Evolutionary conservation across 2,113 vertebrate species (phyloP).

Genomic region (Struthio camelus): DNA sequence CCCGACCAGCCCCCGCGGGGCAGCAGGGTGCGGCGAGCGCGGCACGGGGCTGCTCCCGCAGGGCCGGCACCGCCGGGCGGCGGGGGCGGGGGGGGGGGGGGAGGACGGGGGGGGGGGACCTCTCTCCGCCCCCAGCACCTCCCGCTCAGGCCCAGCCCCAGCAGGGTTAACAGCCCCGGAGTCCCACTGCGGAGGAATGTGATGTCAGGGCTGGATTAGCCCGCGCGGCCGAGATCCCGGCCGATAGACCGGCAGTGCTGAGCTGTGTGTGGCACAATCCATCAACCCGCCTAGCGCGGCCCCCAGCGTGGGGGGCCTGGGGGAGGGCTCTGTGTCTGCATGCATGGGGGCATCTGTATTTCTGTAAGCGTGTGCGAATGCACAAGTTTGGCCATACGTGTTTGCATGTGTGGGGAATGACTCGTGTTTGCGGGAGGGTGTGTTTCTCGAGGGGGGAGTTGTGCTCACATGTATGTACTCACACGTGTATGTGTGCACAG

Average conservation of each 20-base stretch:
- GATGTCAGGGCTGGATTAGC: slow-evolving; percentile 64
- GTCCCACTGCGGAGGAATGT: slow-evolving; percentile 35
- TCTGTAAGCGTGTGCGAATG: not conserved
- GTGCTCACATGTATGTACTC: accelerated
- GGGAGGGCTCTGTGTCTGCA: not conserved
- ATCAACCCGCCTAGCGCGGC: slow-evolving; percentile 32
- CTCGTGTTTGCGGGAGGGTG: accelerated
- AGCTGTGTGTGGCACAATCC: slow-evolving; percentile 65
- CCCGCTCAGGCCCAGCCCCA: not conserved
- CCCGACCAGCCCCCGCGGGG: not conserved
- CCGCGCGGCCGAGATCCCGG: not conserved
- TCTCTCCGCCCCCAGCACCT: not conserved
- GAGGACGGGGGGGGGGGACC: too few relatives aligned
- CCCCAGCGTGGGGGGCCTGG: slow-evolving; percentile 56
- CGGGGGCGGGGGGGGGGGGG: too few relatives aligned
- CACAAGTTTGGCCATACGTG: not conserved
- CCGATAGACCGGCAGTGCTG: not conserved
- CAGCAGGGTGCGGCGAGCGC: not conserved
- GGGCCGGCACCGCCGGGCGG: too few relatives aligned
- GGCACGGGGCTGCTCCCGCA: too few relatives aligned
- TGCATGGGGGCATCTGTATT: not conserved
- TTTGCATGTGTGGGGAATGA: accelerated
- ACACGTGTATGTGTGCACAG: not conserved
- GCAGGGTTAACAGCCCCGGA: slow-evolving; percentile 24
- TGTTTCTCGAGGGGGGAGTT: not conserved